phyloP scores from a whole-genome alignment of 1,140 invertebrate species.

The Pogonomyrmex barbatus region DNA sequence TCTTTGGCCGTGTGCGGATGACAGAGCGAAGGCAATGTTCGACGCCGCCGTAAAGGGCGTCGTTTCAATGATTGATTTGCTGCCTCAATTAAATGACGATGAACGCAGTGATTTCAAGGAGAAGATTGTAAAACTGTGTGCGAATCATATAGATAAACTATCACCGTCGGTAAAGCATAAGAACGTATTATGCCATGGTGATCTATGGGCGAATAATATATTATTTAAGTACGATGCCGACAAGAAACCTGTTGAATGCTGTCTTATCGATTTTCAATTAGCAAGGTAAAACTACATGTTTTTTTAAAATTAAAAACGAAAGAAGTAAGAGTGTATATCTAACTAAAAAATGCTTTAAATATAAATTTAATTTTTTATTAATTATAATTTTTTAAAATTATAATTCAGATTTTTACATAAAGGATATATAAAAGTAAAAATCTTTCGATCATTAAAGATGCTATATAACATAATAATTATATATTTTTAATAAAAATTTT shows the following conservation, averaged over 20 bases:
- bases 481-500: too few relatives aligned
- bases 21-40: conserved; percentile 69
- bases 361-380: conserved; percentile 12
- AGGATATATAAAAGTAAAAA: too few relatives aligned
- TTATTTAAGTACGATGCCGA: conserved; percentile 87
- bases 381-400: background rate
- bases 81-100: conserved; percentile 66
- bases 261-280: conserved; percentile 89
- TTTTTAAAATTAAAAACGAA: background rate
- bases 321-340: background rate
- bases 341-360: background rate
- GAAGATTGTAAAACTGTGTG: conserved; percentile 60
- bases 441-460: too few relatives aligned
- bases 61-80: conserved; percentile 77
- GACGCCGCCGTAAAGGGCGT: conserved; percentile 77
- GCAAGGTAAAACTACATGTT: conserved; percentile 82
- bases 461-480: too few relatives aligned
- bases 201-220: conserved; percentile 90
- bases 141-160: conserved; percentile 77
- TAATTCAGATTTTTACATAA: background rate
- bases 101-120: conserved; percentile 66
- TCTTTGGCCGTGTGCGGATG: conserved; percentile 84
- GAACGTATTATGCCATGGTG: conserved; percentile 88
- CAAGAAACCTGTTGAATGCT: conserved; percentile 82
- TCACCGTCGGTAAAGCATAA: conserved; percentile 85